Percentiles rank a stretch among this genome's conserved stretches.
Conservation (phyloP, 2,113 vertebrate species). For the Recurvirostra avosetta region DNA sequence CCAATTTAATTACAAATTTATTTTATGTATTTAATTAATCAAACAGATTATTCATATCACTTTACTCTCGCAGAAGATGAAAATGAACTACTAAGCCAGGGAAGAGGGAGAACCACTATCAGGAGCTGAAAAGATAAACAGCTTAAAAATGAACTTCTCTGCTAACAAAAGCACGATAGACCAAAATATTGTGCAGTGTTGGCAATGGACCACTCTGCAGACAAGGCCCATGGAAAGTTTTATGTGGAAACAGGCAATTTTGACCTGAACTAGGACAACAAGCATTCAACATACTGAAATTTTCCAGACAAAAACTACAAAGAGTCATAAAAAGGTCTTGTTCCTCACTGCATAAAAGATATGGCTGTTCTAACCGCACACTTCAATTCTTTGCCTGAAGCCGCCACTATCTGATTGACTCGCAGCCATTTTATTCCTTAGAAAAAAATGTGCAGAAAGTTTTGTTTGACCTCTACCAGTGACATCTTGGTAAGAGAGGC, state of each 20-base stretch:
- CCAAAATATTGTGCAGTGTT: not conserved
- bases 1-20: not conserved
- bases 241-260: not conserved
- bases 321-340: not conserved
- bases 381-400: not conserved
- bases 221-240: not conserved
- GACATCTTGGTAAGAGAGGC: fast-evolving
- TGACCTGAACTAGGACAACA: not conserved
- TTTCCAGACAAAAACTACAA: not conserved
- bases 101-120: not conserved
- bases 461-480: not conserved
- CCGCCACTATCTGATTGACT: not conserved
- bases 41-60: not conserved
- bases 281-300: not conserved
- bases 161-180: not conserved
- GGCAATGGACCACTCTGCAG: not conserved
- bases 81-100: not conserved
- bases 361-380: not conserved
- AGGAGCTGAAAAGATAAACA: not conserved
- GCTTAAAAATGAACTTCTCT: not conserved
- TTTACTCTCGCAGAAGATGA: not conserved
- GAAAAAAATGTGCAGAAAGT: not conserved
- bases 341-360: not conserved
- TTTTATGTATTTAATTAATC: not conserved
- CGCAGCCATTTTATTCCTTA: not conserved